Evolutionary conservation across 1,140 invertebrate genomes (phyloP), one percentile per base, ranked within the genome.

Genomic region (Asbolus verrucosus): DNA sequence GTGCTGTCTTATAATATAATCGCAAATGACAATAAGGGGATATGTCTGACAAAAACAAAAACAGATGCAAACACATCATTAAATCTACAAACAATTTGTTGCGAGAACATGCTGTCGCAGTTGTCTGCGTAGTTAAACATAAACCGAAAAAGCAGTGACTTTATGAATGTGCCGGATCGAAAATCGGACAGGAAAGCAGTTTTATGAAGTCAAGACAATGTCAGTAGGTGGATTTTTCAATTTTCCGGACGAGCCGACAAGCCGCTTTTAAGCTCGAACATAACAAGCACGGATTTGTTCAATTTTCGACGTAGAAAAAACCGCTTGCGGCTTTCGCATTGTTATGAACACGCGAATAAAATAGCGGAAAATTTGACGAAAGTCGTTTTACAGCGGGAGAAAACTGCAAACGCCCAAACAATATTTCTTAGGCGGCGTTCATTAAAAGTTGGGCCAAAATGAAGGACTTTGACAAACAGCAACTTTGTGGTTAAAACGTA

Each of bases 201-300:
- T 36, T 36, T 36, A 36, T 36, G 5, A 11, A 36, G 33, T 36
- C 11, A 36, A 36, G 33, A 11, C 2, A 36, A 36, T 11, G 33
- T 36, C 33, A 36, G 5, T 11, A 36, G 33, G 33, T 36, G 33
- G 33, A 36, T 36, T 36, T 36, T 36, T 36, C 33, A 36, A 36
- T 36, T 36, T 36, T 36, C 33, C 33, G 33, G 33, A 4, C 5
- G 33, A 36, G n/a, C 5, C 33, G 33, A 36, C 33, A 36, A 36
- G 33, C 33, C 33, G 33, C 33, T 36, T 36, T 36, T 36, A 36
- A 36, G 33, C 33, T 36, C 33, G 11, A 36, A 36, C 33, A 36
- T 36, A 36, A 36, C 33, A 36, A 36, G 33, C 33, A 36, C 5
- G n/a, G 33, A 36, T 36, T 36, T 36, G 33, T 11, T 36, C 2